Conservation (phyloP, 2,113 vertebrate genomes). For the Phylloscopus trochiloides region DNA sequence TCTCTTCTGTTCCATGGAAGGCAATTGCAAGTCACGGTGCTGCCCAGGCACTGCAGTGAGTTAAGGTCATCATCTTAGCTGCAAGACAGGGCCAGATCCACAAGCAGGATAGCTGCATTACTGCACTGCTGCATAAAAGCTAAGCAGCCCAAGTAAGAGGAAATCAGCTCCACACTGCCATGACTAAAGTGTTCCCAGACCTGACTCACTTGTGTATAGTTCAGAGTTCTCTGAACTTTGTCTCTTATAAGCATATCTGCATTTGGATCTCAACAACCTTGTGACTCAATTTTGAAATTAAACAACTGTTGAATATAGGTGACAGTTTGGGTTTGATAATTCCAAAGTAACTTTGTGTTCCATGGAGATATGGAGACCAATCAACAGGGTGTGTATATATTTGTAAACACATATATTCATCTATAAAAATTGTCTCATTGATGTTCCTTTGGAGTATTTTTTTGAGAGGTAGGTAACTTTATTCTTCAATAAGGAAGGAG, state of each 20-base stretch:
- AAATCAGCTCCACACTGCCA: background rate
- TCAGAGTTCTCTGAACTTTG: background rate
- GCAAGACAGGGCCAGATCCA: background rate
- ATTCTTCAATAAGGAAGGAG: background rate
- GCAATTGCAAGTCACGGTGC: fast-evolving
- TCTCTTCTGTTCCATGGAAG: background rate
- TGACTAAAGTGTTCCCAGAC: background rate
- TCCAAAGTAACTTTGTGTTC: background rate
- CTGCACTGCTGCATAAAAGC: background rate
- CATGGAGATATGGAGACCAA: background rate
- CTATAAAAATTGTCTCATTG: background rate
- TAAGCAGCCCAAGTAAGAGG: background rate
- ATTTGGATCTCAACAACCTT: background rate
- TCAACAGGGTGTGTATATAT: background rate
- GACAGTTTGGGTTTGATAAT: background rate
- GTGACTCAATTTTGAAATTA: background rate
- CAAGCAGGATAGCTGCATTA: background rate
- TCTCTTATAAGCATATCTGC: fast-evolving
- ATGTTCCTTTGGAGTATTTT: background rate
- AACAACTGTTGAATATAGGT: background rate
- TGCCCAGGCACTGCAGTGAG: background rate
- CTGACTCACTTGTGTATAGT: background rate
- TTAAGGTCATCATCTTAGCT: background rate
- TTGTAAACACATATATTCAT: background rate
- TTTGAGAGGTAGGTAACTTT: background rate